Percentiles rank a stretch among this genome's conserved stretches.
Evolutionary conservation across 2,888 invertebrate genomes (phyloP).

Genomic region (Pantelozetes paolii): DNA sequence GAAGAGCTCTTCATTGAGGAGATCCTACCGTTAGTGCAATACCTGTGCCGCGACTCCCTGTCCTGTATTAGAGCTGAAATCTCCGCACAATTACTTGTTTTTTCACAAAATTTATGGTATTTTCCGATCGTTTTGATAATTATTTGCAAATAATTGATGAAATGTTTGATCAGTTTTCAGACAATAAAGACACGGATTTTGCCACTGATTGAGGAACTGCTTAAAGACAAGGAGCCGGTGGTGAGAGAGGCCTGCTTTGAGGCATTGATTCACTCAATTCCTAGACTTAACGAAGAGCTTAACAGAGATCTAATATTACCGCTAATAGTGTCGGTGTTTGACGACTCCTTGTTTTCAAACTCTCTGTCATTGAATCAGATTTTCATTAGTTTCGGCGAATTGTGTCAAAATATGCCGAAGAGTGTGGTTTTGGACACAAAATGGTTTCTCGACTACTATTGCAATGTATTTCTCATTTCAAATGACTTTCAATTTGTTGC

Average conservation of each 20-base stretch:
- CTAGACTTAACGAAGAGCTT: neutral
- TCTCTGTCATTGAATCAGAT: neutral
- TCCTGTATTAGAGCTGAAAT: neutral
- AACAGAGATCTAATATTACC: neutral
- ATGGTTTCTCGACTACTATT: conserved; percentile 17
- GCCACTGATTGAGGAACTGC: neutral
- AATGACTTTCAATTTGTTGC: neutral
- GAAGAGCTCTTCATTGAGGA: neutral
- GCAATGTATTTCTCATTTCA: neutral
- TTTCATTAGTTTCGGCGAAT: neutral
- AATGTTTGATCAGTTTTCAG: neutral
- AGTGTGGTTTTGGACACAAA: neutral
- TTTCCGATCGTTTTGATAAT: neutral
- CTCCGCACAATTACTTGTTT: neutral
- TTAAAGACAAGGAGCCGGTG: neutral
- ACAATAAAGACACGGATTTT: neutral
- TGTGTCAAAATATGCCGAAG: conserved; percentile 19
- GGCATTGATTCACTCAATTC: neutral
- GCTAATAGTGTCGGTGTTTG: neutral
- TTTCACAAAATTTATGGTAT: conserved; percentile 12
- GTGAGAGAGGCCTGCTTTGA: neutral
- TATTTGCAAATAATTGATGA: neutral
- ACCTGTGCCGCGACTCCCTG: neutral
- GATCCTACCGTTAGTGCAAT: neutral
- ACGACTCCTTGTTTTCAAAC: neutral